These are phyloP conservation scores for Urosaurus nigricauda DNA, from an alignment of 2,797 vertebrate species.

Conservation along the genomic window DNA sequence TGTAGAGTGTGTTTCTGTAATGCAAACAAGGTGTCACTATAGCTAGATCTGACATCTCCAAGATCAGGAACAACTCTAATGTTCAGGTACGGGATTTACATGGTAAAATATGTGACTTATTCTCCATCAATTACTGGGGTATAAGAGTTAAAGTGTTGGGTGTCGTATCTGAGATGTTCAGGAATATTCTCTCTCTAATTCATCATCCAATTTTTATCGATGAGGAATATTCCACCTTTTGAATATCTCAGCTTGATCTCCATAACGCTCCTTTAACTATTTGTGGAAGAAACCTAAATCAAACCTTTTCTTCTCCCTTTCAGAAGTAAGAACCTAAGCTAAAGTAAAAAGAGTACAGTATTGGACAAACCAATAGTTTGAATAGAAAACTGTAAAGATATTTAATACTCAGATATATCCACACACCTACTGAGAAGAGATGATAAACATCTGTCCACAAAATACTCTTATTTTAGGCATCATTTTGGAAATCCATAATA, in stretches of 20 bases:
- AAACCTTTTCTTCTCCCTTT: slow-evolving; percentile 10
- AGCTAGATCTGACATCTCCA: too few relatives aligned
- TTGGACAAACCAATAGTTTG: neutral
- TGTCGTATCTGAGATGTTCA: neutral
- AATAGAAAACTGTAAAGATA: neutral
- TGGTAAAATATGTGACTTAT: neutral
- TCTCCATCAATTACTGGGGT: neutral
- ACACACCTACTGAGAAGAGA: slow-evolving; percentile 19
- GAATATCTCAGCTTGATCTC: neutral
- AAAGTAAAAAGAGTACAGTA: neutral
- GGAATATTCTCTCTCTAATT: neutral
- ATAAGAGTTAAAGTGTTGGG: neutral
- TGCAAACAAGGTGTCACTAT: too few relatives aligned
- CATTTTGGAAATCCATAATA: slow-evolving; percentile 45
- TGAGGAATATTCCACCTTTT: neutral
- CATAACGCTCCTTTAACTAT: neutral
- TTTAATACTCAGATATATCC: slow-evolving; percentile 2
- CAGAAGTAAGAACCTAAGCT: slow-evolving; percentile 29
- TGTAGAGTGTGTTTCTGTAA: too few relatives aligned
- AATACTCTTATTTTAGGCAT: slow-evolving; percentile 22
- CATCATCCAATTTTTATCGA: neutral
- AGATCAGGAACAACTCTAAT: too few relatives aligned
- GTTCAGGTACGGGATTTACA: neutral
- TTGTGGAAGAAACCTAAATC: neutral
- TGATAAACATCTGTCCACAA: slow-evolving; percentile 31